A percentile compares a stretch with the other conserved stretches of the same genome.
Evolutionary conservation across 2,113 vertebrate species (phyloP).

Genomic region (Bubo bubo): DNA sequence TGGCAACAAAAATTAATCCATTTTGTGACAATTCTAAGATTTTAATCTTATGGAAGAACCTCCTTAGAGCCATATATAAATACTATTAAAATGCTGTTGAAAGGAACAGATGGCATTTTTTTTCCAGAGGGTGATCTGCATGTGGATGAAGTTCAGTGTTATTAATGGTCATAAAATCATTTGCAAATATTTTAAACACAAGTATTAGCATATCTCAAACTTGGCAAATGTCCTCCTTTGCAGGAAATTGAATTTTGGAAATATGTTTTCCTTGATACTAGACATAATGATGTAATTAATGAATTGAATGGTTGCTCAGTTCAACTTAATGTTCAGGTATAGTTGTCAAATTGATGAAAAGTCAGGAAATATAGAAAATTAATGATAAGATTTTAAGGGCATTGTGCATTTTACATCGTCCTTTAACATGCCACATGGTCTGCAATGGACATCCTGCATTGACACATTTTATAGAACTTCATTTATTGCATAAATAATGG

Average conservation of each 20-base stretch:
- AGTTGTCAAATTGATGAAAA: background rate
- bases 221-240: background rate
- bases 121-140: background rate
- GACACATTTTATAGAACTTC: background rate
- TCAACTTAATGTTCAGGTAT: background rate
- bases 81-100: background rate
- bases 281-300: background rate
- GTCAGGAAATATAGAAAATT: background rate
- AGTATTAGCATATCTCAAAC: background rate
- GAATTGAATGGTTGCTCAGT: background rate
- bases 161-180: conserved; percentile 29
- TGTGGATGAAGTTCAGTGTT: conserved; percentile 11
- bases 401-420: background rate
- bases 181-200: conserved; percentile 45
- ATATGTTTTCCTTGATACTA: background rate
- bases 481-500: background rate
- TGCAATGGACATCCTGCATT: background rate
- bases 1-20: conserved; percentile 3
- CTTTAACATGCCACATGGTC: background rate
- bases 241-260: conserved; percentile 12
- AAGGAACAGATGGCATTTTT: conserved; percentile 32
- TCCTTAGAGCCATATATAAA: background rate
- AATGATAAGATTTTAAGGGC: background rate
- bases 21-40: conserved; percentile 23
- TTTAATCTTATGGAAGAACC: background rate